Evolutionary conservation across 2,888 invertebrate genomes (phyloP).

Genomic region (Sinotaia quadrata): DNA sequence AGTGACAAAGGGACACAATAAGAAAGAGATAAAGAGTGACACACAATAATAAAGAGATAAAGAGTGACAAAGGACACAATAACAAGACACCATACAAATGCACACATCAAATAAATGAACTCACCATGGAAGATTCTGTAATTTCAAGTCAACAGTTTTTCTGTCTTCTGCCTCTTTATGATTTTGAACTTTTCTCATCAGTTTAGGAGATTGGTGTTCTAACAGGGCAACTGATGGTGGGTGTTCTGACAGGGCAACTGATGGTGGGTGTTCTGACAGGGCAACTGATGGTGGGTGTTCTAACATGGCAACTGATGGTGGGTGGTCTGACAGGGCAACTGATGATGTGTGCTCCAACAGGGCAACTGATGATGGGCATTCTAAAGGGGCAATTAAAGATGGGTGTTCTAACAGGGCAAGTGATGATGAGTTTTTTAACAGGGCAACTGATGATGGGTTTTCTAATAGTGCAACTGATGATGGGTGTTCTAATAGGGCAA

Average conservation of each 20-base stretch:
- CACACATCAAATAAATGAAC: no score
- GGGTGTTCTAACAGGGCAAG: no score
- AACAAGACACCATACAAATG: no score
- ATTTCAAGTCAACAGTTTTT: no score
- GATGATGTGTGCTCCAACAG: no score
- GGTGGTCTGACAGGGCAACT: no score
- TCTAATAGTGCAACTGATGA: not conserved
- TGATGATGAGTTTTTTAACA: not conserved
- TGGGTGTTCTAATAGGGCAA: slow-evolving; percentile 1
- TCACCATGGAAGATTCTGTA: no score
- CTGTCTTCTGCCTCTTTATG: not conserved
- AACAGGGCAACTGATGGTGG: no score
- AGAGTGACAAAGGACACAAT: not conserved
- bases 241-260: not conserved
- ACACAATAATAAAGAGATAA: not conserved
- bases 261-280: not conserved
- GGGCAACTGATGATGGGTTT: not conserved
- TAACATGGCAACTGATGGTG: not conserved
- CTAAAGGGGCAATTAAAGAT: not conserved
- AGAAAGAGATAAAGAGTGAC: not conserved
- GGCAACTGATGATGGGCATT: no score
- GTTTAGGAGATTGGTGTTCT: no score
- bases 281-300: not conserved
- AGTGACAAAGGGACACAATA: slow-evolving; percentile 1
- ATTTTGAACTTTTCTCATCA: no score